phyloP scores from a whole-genome alignment of 2,888 invertebrate genomes.

The Clusia tigrina region DNA sequence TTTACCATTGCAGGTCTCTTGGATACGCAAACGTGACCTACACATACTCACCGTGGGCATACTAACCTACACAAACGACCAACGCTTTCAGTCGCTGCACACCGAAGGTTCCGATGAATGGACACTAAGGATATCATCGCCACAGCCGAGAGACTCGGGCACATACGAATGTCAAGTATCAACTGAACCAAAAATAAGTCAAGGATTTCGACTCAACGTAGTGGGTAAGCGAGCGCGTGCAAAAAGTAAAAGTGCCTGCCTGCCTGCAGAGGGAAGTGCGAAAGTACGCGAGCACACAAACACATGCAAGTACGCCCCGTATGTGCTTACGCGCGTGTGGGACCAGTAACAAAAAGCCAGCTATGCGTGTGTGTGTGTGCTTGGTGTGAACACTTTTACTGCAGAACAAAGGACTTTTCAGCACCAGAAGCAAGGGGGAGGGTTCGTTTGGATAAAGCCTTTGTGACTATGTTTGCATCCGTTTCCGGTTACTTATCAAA shows the following conservation, averaged over 20 bases:
- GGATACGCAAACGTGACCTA: conserved; percentile 82
- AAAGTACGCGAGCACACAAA: too few species aligned
- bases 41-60: conserved; percentile 79
- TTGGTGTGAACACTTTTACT: neutral
- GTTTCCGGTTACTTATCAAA: conserved; percentile 20
- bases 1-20: conserved; percentile 73
- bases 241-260: conserved; percentile 1
- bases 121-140: conserved; percentile 74
- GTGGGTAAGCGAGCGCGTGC: conserved; percentile 69
- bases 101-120: conserved; percentile 76
- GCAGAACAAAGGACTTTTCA: neutral
- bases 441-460: neutral
- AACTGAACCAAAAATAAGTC: conserved; percentile 79
- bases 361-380: neutral
- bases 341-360: neutral
- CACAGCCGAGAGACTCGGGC: conserved; percentile 73
- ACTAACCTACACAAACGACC: conserved; percentile 76
- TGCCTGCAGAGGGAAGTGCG: too few species aligned
- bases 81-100: conserved; percentile 75
- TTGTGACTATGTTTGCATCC: conserved; percentile 14
- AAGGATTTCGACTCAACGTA: conserved; percentile 74
- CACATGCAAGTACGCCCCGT: too few species aligned
- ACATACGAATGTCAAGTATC: conserved; percentile 79
- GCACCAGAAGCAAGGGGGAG: neutral
- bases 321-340: too few species aligned